Evolutionary conservation across 2,888 invertebrate genomes (phyloP), one percentile per base, ranked within the genome.

Genomic region (Hetaerina titia): DNA sequence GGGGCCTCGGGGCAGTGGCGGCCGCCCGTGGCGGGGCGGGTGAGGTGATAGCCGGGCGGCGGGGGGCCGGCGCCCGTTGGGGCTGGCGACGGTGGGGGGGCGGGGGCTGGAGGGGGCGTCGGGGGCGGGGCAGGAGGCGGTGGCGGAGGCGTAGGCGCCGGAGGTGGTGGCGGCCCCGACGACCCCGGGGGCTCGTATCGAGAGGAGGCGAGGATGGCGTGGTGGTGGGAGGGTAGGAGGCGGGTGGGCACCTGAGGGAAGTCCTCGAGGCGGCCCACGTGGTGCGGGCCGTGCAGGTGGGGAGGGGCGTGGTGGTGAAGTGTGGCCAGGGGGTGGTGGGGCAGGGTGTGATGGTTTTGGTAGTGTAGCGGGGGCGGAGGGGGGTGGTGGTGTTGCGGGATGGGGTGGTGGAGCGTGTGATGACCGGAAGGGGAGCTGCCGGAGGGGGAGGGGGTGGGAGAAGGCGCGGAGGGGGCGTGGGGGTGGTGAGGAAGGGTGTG

Each of bases 101-200:
- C 97, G 97, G 88, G 96, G 96, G 95, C 97, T 96, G 94, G 96
- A 96, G 95, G 97, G 97, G 92, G 97, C 96, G 60, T 97, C 97
- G 56, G 97, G 97, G 96, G 97, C 97, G 95, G 95, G 96, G 96
- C 96, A 96, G 96, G 97, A 97, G 89, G 97, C 97, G 95, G 97
- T 97, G 95, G 97, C 97, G 96, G 97, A 96, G 7, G 97, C 97
- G 15, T 97, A 97, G 2, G 97, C 97, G 96, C 97, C 97, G 2
- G 96, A 96, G 19, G 96, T 96, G 25, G 96, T 95, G 7, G 96
- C 96, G 22, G 96, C 96, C 5, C 90, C 57, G 95, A 94, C 63
- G 89, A 90, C 74, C 96, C 97, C 95, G 95, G 95, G 95, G 95
- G 95, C 19, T 96, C 96, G 19, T 96, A 96, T 95, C 96, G 96